A percentile compares a stretch with the other conserved stretches of the same genome.
These are phyloP conservation scores for Leptopterna dolabrata DNA, from an alignment of 2,888 invertebrate species.

Conservation along the genomic window DNA sequence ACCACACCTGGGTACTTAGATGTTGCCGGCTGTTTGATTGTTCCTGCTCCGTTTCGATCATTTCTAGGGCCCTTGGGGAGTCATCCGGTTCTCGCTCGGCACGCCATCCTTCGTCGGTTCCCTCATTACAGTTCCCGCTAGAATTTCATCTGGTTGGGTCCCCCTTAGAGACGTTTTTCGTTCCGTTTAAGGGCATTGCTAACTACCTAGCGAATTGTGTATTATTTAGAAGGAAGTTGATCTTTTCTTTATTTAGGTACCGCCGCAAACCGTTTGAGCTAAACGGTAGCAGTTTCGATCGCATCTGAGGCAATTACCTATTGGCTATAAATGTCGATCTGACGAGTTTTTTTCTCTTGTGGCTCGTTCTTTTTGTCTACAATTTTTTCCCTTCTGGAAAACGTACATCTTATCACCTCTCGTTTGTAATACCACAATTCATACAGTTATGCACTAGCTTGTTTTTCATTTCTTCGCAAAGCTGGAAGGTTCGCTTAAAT, in stretches of 20 bases:
- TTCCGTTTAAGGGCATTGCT: constrained; percentile 17
- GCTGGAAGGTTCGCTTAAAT: no score
- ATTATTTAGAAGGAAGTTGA: constrained; percentile 32
- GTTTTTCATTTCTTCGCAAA: neutral
- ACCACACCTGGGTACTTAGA: neutral
- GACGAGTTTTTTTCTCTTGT: neutral
- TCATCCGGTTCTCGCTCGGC: neutral
- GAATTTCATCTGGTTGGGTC: constrained; percentile 7
- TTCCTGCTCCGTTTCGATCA: neutral
- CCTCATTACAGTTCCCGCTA: constrained; percentile 8
- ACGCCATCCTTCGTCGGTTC: neutral
- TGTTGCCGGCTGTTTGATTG: neutral
- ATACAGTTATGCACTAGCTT: neutral
- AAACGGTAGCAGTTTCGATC: neutral
- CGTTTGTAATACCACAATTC: neutral
- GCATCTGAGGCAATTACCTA: neutral
- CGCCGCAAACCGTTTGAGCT: neutral
- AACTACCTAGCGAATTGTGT: constrained; percentile 18
- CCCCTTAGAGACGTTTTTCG: neutral
- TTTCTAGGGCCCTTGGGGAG: neutral
- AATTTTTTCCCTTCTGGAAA: neutral
- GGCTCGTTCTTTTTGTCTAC: neutral
- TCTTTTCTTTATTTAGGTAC: constrained; percentile 8
- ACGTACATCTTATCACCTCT: neutral
- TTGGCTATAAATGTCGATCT: neutral